Evolutionary conservation across 2,113 vertebrate species (phyloP), one percentile per base, ranked within the genome.

Genomic region (Lophura nycthemera): DNA sequence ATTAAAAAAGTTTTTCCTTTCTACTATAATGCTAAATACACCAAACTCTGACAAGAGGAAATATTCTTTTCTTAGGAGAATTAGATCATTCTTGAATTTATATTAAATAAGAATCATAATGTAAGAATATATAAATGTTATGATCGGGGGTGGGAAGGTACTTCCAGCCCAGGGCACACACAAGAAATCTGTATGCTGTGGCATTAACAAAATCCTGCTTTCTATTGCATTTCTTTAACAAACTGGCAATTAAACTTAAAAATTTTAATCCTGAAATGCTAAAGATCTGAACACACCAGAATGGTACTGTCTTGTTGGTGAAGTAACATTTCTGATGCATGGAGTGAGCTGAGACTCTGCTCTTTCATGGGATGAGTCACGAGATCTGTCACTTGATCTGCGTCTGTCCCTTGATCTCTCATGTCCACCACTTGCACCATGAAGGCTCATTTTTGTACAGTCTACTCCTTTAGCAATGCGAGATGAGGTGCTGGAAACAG

Each of bases 241-340:
- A 90, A 79, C 43, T 0, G 22, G 56, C 36, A 15, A 32, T 45
- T 14, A 56, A 36, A 32, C 43, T 22, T 25, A 43, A 83, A 15
- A 67, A 54, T 11, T 73, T 47, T 25, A 65, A 75, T 52, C 66
- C 43, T 86, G 66, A 65, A 79, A 76, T 8, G 36, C 66, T 82
- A 59, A 29, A 14, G 5, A 69, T 67, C 19, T n/a, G 63, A 89
- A 98, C 98, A 95, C 97, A 99, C 99, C 99, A 89, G 97, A 97
- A 94, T 99, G 99, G 96, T 99, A 98, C 82, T 99, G 99, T 47
- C 99, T 98, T 78, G 99, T 99, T 95, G 99, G 99, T 72, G 99
- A 99, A 78, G 99, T 99, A 93, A 99, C 98, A 89, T 99, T 99
- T 90, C 99, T 98, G 96, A 99, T 99, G 97, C 99, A 99, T 1